A percentile compares a stretch with the other conserved stretches of the same genome.
phyloP scores from a whole-genome alignment of 2,797 vertebrate genomes.

The Cyprinodon diabolis region DNA sequence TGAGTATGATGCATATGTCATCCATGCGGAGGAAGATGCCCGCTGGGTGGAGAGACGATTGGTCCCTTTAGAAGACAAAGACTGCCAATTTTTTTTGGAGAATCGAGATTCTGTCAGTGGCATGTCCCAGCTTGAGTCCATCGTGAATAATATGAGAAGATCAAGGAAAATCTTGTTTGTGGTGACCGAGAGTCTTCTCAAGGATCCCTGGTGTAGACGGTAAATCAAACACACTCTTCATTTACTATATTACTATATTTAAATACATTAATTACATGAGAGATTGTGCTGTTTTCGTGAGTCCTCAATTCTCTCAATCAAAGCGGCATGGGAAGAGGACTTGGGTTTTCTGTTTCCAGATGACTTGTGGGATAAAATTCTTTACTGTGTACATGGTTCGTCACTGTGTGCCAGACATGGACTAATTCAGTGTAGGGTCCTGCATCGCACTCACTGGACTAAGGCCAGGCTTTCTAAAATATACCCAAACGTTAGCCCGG shows the following conservation, averaged over 20 bases:
- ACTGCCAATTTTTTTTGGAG: conserved; percentile 86
- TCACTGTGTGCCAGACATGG: too few species aligned
- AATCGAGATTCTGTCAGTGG: conserved; percentile 88
- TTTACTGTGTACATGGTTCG: too few species aligned
- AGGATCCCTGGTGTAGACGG: conserved; percentile 90
- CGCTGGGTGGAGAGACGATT: conserved; percentile 88
- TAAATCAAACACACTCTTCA: conserved; percentile 58
- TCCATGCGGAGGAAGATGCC: conserved; percentile 84
- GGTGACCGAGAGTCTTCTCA: conserved; percentile 88
- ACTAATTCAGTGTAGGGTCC: too few species aligned
- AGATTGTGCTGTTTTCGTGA: too few species aligned
- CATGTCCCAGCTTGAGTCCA: conserved; percentile 81
- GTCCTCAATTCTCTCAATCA: too few species aligned
- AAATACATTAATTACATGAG: too few species aligned
- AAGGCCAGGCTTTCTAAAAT: too few species aligned
- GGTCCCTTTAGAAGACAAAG: conserved; percentile 81
- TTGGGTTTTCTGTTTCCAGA: too few species aligned
- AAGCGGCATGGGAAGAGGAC: too few species aligned
- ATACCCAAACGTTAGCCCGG: too few species aligned
- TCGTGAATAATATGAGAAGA: conserved; percentile 84
- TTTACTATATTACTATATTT: background rate
- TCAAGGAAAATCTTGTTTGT: conserved; percentile 93
- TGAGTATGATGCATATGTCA: conserved; percentile 87
- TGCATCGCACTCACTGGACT: too few species aligned
- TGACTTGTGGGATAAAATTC: too few species aligned